These are phyloP conservation scores for Dromas ardeola DNA, from an alignment of 2,113 vertebrate species.

Conservation along the genomic window DNA sequence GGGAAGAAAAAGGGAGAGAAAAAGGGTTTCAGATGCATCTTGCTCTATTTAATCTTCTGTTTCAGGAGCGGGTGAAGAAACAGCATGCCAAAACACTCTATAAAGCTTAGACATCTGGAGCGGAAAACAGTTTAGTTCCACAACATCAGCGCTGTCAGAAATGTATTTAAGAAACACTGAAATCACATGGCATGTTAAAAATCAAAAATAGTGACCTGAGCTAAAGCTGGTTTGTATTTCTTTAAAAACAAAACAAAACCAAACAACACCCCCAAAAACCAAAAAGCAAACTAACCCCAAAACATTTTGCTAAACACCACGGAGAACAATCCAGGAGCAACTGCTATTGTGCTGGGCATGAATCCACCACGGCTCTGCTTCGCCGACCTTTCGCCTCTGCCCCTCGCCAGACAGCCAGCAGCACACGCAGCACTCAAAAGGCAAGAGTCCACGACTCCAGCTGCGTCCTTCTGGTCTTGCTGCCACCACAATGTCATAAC, in stretches of 20 bases:
- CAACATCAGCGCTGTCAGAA: not conserved
- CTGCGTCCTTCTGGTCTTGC: conserved; percentile 37
- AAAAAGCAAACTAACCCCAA: not conserved
- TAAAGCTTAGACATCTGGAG: conserved; percentile 4
- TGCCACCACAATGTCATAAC: conserved; percentile 34
- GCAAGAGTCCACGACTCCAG: conserved; percentile 30
- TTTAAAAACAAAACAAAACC: not conserved
- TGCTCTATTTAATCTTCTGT: not conserved
- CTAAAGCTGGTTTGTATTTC: not conserved
- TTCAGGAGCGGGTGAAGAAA: not conserved
- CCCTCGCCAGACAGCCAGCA: not conserved
- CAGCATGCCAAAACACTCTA: not conserved
- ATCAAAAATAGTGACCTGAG: not conserved
- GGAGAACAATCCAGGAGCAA: not conserved
- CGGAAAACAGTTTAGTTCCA: not conserved
- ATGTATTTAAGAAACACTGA: not conserved
- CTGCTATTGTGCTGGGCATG: not conserved
- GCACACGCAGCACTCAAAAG: not conserved
- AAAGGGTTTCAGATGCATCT: not conserved
- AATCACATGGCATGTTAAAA: not conserved
- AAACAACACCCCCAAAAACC: not conserved
- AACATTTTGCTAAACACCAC: not conserved
- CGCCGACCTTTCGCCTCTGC: rapidly evolving
- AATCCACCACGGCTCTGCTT: not conserved
- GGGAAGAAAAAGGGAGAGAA: not conserved